Conservation (phyloP, 2,113 vertebrate genomes). For the Oncorhynchus clarkii region DNA sequence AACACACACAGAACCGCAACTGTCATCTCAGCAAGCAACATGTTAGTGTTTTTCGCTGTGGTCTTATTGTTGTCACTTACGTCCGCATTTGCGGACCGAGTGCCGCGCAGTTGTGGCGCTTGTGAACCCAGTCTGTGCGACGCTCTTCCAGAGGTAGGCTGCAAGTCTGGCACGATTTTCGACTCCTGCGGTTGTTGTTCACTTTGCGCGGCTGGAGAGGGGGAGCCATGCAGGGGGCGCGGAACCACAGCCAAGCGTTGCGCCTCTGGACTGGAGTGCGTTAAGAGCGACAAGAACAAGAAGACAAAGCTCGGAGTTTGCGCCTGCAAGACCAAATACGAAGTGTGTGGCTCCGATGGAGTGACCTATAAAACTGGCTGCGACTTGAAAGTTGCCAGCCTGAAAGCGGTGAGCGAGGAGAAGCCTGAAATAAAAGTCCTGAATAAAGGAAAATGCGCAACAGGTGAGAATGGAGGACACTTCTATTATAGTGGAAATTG, state of each 20-base stretch:
- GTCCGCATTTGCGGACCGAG: slow-evolving; percentile 11
- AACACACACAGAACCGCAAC: not conserved
- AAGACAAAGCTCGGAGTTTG: slow-evolving; percentile 75
- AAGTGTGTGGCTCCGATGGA: slow-evolving; percentile 86
- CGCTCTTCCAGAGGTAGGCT: slow-evolving; percentile 70
- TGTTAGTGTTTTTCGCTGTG: slow-evolving; percentile 39
- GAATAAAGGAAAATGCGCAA: slow-evolving; percentile 85
- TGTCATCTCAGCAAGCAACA: slow-evolving; percentile 13
- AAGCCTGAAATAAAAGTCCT: slow-evolving; percentile 70
- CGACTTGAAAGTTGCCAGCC: slow-evolving; percentile 79
- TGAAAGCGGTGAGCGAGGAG: slow-evolving; percentile 66
- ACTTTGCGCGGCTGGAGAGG: slow-evolving; percentile 76
- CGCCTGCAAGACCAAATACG: slow-evolving; percentile 80
- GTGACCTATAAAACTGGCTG: slow-evolving; percentile 80
- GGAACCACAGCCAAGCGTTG: slow-evolving; percentile 67
- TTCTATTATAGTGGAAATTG: too few relatives aligned
- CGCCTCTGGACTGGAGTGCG: slow-evolving; percentile 79
- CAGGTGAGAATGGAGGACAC: slow-evolving; percentile 72
- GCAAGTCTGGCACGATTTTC: slow-evolving; percentile 66
- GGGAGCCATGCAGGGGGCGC: slow-evolving; percentile 74
- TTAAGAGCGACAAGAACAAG: slow-evolving; percentile 58
- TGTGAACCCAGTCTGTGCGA: slow-evolving; percentile 72
- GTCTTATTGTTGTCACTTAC: slow-evolving; percentile 5
- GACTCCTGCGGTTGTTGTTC: slow-evolving; percentile 82
- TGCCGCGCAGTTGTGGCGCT: slow-evolving; percentile 62